Evolutionary conservation across 1,140 invertebrate species (phyloP).

Genomic region (Antheraea pernyi): DNA sequence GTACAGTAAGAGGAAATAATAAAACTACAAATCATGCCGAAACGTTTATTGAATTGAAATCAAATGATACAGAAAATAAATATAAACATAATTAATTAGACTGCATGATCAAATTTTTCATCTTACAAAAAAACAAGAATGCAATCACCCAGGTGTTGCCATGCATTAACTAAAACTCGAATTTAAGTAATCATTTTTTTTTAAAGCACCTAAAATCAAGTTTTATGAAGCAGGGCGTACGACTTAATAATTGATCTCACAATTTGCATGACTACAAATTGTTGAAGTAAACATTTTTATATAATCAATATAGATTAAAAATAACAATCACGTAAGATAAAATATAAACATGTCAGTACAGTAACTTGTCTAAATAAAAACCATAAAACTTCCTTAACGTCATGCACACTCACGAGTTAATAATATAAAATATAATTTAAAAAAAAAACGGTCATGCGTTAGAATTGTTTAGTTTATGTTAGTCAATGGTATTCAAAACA

Average conservation of each 20-base stretch:
- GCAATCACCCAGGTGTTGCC: slow-evolving; percentile 70
- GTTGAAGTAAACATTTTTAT: slow-evolving; percentile 75
- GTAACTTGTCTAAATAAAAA: slow-evolving; percentile 44
- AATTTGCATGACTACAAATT: slow-evolving; percentile 45
- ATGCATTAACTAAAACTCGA: slow-evolving; percentile 73
- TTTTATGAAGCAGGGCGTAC: slow-evolving; percentile 64
- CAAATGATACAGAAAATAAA: slow-evolving; percentile 43
- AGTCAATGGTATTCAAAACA: slow-evolving; percentile 69
- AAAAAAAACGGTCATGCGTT: slow-evolving; percentile 73
- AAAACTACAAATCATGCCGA: slow-evolving; percentile 48
- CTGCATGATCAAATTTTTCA: slow-evolving; percentile 77
- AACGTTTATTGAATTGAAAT: slow-evolving; percentile 56
- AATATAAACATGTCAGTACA: slow-evolving; percentile 60
- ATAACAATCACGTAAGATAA: slow-evolving; percentile 39
- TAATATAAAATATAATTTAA: slow-evolving; percentile 37
- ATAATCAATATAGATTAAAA: slow-evolving; percentile 33
- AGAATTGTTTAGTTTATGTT: slow-evolving; percentile 73
- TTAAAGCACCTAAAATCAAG: slow-evolving; percentile 67
- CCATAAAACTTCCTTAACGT: slow-evolving; percentile 35
- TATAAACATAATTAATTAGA: slow-evolving; percentile 43
- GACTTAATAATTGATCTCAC: slow-evolving; percentile 47
- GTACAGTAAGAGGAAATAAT: slow-evolving; percentile 34
- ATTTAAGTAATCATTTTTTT: slow-evolving; percentile 49
- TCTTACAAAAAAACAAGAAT: slow-evolving; percentile 70
- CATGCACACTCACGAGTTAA: slow-evolving; percentile 74